Evolutionary conservation across 2,888 invertebrate species (phyloP).

Genomic region (Pollenia griseotomentosa): DNA sequence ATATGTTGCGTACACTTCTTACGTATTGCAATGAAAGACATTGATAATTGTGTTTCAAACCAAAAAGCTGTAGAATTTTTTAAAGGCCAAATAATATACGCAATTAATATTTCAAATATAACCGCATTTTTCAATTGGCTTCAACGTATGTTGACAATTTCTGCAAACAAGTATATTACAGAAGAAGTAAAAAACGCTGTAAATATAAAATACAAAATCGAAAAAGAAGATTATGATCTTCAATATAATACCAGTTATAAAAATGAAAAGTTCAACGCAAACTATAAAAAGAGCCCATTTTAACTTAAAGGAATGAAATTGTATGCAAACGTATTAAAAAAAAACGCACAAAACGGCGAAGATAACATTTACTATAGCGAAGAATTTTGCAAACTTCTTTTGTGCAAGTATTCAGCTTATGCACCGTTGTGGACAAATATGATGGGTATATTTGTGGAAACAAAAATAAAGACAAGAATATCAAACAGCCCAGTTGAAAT

Average conservation of each 20-base stretch:
- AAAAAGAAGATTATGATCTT: not conserved
- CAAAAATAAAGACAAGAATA: not conserved
- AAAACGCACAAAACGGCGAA: not conserved
- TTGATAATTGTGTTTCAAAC: not conserved
- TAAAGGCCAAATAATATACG: not conserved
- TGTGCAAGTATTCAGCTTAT: not conserved
- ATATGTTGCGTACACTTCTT: conserved; percentile 50
- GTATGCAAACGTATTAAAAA: not conserved
- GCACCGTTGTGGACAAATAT: conserved; percentile 19
- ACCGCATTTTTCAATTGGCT: conserved; percentile 17
- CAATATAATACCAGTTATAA: not conserved
- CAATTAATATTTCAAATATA: not conserved
- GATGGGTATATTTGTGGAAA: conserved; percentile 15
- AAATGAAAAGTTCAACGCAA: not conserved
- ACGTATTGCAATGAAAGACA: conserved; percentile 24
- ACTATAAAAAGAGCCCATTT: too few relatives aligned
- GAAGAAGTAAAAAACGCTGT: not conserved
- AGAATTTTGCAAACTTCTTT: not conserved
- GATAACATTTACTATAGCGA: conserved; percentile 20
- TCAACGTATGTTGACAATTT: not conserved
- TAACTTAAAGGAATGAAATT: not conserved
- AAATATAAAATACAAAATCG: not conserved
- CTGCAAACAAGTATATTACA: not conserved
- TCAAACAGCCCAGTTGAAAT: conserved; percentile 21
- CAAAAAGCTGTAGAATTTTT: not conserved